Evolutionary conservation across 30 jellyfish, hydroid and myxozoan genomes (phyloP).

Genomic region (Cassiopea xamachana): DNA sequence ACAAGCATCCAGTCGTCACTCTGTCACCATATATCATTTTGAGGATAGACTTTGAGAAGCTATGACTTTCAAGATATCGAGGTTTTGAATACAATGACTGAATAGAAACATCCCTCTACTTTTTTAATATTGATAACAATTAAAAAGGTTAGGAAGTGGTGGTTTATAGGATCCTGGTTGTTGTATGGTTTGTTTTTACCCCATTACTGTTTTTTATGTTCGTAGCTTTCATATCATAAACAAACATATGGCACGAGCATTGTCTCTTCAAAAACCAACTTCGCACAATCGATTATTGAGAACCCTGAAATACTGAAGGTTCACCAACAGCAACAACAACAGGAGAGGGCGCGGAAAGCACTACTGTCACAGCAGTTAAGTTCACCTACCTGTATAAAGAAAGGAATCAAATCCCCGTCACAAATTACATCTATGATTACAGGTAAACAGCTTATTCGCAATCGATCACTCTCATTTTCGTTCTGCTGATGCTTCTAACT

Average conservation of each 20-base stretch:
- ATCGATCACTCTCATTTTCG: background rate
- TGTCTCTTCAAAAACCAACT: slow-evolving; percentile 66
- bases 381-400: slow-evolving; percentile 43
- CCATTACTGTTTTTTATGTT: background rate
- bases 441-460: background rate
- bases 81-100: too few relatives aligned
- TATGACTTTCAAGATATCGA: too few relatives aligned
- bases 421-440: background rate
- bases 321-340: slow-evolving; percentile 85
- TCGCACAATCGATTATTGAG: slow-evolving; percentile 87
- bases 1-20: too few relatives aligned
- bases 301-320: slow-evolving; percentile 88
- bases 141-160: too few relatives aligned
- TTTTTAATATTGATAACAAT: too few relatives aligned
- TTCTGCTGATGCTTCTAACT: background rate
- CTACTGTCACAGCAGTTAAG: slow-evolving; percentile 65
- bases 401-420: slow-evolving; percentile 11
- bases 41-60: too few relatives aligned
- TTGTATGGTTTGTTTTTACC: too few relatives aligned
- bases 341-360: slow-evolving; percentile 68
- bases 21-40: too few relatives aligned
- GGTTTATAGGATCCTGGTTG: too few relatives aligned
- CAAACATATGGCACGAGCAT: slow-evolving; percentile 92
- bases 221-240: slow-evolving; percentile 84
- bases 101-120: too few relatives aligned